Percentiles rank a stretch among this genome's conserved stretches.
Conservation (phyloP, 2,113 vertebrate genomes). For the Eulemur macaco region DNA sequence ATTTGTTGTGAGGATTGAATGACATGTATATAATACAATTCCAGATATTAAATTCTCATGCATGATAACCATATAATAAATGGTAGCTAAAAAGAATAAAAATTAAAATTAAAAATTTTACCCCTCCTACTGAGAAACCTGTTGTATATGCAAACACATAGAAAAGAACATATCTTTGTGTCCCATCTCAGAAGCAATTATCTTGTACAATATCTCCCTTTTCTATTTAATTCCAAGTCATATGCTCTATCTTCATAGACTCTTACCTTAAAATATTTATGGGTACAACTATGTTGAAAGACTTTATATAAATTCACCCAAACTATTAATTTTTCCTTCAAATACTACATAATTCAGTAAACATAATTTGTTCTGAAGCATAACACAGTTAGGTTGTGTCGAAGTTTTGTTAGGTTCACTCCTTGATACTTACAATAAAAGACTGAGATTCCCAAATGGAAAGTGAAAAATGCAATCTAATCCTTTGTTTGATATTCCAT, state of each 20-base stretch:
- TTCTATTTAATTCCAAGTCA: neutral
- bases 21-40: neutral
- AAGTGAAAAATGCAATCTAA: neutral
- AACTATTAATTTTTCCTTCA: neutral
- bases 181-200: neutral
- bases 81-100: neutral
- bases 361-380: neutral
- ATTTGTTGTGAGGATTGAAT: neutral
- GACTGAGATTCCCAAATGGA: neutral
- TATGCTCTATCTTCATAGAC: neutral
- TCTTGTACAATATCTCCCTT: neutral
- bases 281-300: neutral
- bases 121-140: neutral
- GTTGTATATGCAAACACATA: neutral
- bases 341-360: neutral
- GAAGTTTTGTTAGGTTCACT: neutral
- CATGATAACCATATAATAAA: neutral
- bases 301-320: neutral
- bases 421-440: neutral
- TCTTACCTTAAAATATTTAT: neutral
- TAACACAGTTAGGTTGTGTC: neutral
- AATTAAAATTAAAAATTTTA: neutral
- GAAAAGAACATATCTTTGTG: neutral
- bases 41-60: neutral
- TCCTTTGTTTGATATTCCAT: neutral